Percentiles rank a stretch among this genome's conserved stretches.
Evolutionary conservation across 2,888 invertebrate genomes (phyloP).

Genomic region (Zonitis immaculata): DNA sequence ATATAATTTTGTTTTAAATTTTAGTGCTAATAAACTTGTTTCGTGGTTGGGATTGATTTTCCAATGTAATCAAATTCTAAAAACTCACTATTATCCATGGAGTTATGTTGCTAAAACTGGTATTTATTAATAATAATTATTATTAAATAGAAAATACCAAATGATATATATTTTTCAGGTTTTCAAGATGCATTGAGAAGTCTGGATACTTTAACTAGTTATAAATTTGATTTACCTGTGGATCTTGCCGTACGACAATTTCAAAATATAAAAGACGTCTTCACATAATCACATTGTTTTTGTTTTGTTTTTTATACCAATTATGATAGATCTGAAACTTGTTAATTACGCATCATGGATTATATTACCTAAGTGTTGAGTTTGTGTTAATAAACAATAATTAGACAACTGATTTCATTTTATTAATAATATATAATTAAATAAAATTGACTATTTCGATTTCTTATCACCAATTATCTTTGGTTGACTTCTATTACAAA

Average conservation of each 20-base stretch:
- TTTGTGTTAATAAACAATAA: conserved; percentile 12
- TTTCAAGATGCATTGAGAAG: conserved; percentile 93
- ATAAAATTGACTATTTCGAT: background rate
- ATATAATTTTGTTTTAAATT: conserved; percentile 33
- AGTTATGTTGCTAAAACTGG: conserved; percentile 94
- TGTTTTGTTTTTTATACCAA: conserved; percentile 7
- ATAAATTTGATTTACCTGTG: conserved; percentile 90
- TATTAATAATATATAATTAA: background rate
- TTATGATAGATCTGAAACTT: conserved; percentile 8
- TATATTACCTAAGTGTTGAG: conserved; percentile 11
- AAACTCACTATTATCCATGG: conserved; percentile 80
- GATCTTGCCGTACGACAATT: conserved; percentile 96
- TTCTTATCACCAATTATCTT: background rate
- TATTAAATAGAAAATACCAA: background rate
- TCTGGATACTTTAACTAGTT: conserved; percentile 77
- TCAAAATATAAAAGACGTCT: conserved; percentile 96
- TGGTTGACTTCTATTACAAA: conserved; percentile 1
- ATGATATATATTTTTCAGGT: conserved; percentile 54
- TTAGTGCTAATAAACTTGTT: conserved; percentile 82
- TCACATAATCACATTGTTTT: conserved; percentile 66
- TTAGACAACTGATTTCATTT: conserved; percentile 8
- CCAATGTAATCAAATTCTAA: conserved; percentile 74
- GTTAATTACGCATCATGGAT: background rate
- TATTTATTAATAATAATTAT: conserved; percentile 37
- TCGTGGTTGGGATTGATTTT: conserved; percentile 92